Base-by-base conservation (phyloP, 2,113 vertebrate genomes). In the Paramormyrops kingsleyae region DNA sequence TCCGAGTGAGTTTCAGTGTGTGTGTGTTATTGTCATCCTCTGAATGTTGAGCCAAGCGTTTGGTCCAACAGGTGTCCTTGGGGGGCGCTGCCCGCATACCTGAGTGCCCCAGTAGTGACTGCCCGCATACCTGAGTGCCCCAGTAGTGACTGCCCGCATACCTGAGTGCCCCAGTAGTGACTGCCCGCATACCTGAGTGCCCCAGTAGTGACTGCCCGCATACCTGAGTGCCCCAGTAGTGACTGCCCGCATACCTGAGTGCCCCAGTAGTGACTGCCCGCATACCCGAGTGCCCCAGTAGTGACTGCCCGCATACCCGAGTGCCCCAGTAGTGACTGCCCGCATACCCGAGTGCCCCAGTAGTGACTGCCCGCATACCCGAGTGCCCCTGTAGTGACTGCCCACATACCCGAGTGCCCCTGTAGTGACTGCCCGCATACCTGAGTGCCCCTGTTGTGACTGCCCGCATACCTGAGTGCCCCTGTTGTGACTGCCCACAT, bases 221-320 rank as follows among this genome's bases (percentile, higher is more conserved):
- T 93, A 97, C 96, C 98, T 97, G 88, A 97, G 94, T 0, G 96
- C 92, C 92, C 96, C 96, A 1, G 97, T 90, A 21, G 97, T 94
- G 46, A 96, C 91, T 0, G 96, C 95, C 1, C 97, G 95, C 39
- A 56, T 93, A 97, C 96, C 98, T 97, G 88, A 97, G 94, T 0
- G 96, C 92, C 92, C 96, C 96, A 1, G 97, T 90, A 21, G 97
- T 94, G 46, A 96, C 91, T 0, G 96, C 95, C 1, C 97, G 95
- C 39, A 56, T 93, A 97, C 96, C 98, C 97, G 88, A 97, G 94
- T 0, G 96, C 92, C 92, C 96, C 96, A 1, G 97, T 90, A 21
- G 97, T 94, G 46, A 96, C 91, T 0, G 96, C 95, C 1, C 97
- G 95, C 39, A 56, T 93, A 97, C 96, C 98, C 97, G 88, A 97